Evolutionary conservation across 30 jellyfish, hydroid and myxozoan species (phyloP).

Genomic region (Hydra vulgaris): DNA sequence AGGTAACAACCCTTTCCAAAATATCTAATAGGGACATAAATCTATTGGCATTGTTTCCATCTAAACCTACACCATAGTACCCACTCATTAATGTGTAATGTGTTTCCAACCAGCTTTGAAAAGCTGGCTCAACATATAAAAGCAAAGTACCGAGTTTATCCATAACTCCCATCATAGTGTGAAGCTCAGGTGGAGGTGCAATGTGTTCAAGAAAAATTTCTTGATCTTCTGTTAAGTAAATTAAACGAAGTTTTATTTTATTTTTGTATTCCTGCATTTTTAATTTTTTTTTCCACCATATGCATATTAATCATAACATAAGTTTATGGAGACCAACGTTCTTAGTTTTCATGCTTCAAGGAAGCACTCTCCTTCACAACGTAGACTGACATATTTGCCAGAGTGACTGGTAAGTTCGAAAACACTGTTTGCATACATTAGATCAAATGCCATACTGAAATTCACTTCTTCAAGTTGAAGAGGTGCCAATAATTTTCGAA

Average conservation of each 20-base stretch:
- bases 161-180: neutral
- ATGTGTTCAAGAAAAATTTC: neutral
- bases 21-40: too few species aligned
- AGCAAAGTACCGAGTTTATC: neutral
- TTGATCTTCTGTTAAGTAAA: neutral
- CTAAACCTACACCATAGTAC: too few species aligned
- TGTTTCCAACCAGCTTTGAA: neutral
- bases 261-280: neutral
- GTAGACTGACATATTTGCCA: neutral
- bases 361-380: neutral
- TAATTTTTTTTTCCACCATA: neutral
- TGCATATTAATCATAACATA: neutral
- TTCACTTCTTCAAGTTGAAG: neutral
- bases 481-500: neutral
- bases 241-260: neutral
- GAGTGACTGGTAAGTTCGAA: neutral
- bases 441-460: neutral
- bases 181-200: neutral
- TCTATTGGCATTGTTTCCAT: too few species aligned
- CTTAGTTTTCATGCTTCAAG: neutral
- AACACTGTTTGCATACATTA: neutral
- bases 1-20: too few species aligned
- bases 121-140: neutral
- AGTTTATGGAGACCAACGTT: neutral
- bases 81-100: neutral